phyloP scores from a whole-genome alignment of 1,140 invertebrate species.

The Mactra quadrangularis region DNA sequence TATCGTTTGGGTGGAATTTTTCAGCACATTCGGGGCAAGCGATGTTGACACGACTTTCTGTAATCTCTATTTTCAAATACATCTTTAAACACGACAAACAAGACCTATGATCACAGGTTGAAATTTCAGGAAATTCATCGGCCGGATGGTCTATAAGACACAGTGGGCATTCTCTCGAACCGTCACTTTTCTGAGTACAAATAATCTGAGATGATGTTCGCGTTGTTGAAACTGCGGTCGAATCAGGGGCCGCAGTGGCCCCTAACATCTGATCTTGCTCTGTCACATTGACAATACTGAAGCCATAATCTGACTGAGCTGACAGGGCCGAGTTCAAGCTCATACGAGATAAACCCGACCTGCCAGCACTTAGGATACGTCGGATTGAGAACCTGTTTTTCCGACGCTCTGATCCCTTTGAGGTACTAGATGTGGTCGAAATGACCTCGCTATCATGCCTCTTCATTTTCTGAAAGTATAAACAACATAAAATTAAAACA shows the following conservation, averaged over 20 bases:
- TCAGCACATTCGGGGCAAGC: slow-evolving; percentile 97
- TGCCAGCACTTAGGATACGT: slow-evolving; percentile 72
- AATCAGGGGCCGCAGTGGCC: slow-evolving; percentile 1
- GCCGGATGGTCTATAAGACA: slow-evolving; percentile 89
- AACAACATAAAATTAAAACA: too few relatives aligned
- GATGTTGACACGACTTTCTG: slow-evolving; percentile 88
- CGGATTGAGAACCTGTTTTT: slow-evolving; percentile 78
- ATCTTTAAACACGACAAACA: slow-evolving; percentile 91
- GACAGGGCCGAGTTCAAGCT: slow-evolving; percentile 78
- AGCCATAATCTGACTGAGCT: slow-evolving; percentile 45
- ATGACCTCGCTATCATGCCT: slow-evolving; percentile 74
- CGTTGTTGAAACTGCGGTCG: neutral
- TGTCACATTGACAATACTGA: slow-evolving; percentile 54
- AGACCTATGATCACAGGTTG: slow-evolving; percentile 90
- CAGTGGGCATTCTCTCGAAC: slow-evolving; percentile 88
- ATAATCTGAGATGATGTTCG: neutral
- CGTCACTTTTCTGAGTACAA: slow-evolving; percentile 21
- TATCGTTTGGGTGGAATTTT: slow-evolving; percentile 93
- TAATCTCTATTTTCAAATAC: slow-evolving; percentile 88
- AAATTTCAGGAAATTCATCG: slow-evolving; percentile 89
- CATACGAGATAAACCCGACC: slow-evolving; percentile 67
- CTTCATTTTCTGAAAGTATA: slow-evolving; percentile 65
- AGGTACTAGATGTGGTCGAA: slow-evolving; percentile 75
- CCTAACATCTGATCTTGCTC: slow-evolving; percentile 1
- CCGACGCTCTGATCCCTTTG: slow-evolving; percentile 72